Conservation (phyloP, 2,888 invertebrate species). For the Phorcus lineatus region DNA sequence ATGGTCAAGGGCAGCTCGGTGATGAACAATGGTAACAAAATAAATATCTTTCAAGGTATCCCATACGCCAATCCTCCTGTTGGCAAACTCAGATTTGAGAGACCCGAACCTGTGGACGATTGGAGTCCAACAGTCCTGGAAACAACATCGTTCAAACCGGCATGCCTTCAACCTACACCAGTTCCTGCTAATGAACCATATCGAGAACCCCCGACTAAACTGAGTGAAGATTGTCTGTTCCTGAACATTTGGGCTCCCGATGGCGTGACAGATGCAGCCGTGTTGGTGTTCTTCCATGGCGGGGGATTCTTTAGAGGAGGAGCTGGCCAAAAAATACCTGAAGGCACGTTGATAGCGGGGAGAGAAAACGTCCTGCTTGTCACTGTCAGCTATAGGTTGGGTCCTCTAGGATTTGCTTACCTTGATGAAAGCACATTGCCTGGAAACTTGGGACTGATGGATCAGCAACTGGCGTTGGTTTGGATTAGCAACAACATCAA, state of each 20-base stretch:
- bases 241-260: conserved; percentile 93
- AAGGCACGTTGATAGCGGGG: conserved; percentile 84
- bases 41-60: not conserved
- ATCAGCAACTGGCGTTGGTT: conserved; percentile 93
- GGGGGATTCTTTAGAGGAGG: conserved; percentile 95
- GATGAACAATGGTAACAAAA: not conserved
- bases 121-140: not conserved
- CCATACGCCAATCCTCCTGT: conserved; percentile 14
- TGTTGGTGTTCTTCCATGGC: conserved; percentile 92
- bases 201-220: conserved; percentile 79
- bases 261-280: not conserved
- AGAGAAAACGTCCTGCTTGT: conserved; percentile 94
- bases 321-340: conserved; percentile 81
- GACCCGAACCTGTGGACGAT: not conserved
- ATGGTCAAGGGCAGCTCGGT: not conserved
- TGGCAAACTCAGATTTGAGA: not conserved
- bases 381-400: conserved; percentile 93
- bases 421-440: conserved; percentile 86
- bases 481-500: conserved; percentile 95
- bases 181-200: not conserved
- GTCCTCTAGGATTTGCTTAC: conserved; percentile 95
- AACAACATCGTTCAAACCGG: not conserved
- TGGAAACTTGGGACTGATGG: conserved; percentile 94
- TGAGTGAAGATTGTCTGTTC: conserved; percentile 94
- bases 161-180: not conserved